Conservation (phyloP, 2,888 invertebrate genomes). For the Drosophila stalkeri region DNA sequence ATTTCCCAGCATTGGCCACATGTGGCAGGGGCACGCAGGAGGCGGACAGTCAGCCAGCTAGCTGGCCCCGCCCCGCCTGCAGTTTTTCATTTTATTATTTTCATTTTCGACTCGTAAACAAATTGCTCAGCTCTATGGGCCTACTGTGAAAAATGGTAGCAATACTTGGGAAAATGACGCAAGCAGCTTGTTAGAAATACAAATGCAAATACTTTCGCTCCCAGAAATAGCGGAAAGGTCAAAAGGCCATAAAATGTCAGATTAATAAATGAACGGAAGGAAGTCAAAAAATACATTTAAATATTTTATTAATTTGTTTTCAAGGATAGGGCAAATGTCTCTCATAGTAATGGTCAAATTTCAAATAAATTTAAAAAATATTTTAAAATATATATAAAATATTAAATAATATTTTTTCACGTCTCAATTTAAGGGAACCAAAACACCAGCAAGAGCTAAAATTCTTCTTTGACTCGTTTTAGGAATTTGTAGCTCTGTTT, state of each 20-base stretch:
- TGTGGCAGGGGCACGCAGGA: conserved; percentile 51
- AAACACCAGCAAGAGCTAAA: background rate
- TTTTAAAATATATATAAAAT: too few relatives aligned
- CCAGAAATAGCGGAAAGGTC: background rate
- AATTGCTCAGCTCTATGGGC: conserved; percentile 51
- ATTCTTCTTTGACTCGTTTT: background rate
- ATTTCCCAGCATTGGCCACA: conserved; percentile 55
- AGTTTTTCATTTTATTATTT: conserved; percentile 35
- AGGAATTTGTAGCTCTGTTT: background rate
- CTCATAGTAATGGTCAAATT: too few relatives aligned
- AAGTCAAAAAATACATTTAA: background rate
- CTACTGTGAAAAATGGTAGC: conserved; percentile 47
- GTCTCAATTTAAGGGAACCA: too few relatives aligned
- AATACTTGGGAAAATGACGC: conserved; percentile 41
- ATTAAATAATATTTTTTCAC: too few relatives aligned
- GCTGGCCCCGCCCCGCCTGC: conserved; percentile 45
- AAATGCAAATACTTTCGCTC: conserved; percentile 34
- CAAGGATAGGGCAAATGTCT: too few relatives aligned
- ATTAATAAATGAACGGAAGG: background rate
- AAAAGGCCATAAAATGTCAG: background rate
- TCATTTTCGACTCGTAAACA: conserved; percentile 59
- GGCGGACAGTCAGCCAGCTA: conserved; percentile 37
- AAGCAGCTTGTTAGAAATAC: conserved; percentile 35
- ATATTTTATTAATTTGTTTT: too few relatives aligned
- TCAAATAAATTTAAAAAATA: too few relatives aligned